These are phyloP conservation scores for Carcina quercana DNA, from an alignment of 2,888 invertebrate genomes.

Conservation along the genomic window DNA sequence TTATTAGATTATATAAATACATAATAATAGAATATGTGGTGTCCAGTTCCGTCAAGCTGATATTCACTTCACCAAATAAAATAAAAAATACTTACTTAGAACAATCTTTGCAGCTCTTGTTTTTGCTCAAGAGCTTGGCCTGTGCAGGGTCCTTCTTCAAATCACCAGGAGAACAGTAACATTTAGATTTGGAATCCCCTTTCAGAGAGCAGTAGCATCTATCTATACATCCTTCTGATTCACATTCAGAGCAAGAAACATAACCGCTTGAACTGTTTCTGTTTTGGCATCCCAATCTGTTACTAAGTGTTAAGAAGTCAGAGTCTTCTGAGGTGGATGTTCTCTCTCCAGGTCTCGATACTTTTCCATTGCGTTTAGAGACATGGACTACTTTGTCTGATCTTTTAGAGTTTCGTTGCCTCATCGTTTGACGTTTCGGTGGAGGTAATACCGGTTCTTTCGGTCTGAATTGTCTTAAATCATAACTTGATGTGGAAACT, in stretches of 20 bases:
- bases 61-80: not conserved
- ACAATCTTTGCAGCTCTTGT: constrained; percentile 60
- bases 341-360: constrained; percentile 71
- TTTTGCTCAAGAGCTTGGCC: constrained; percentile 42
- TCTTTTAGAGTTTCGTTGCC: constrained; percentile 55
- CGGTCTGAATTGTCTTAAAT: constrained; percentile 75
- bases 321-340: constrained; percentile 78
- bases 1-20: no score
- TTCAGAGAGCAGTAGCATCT: constrained; percentile 90
- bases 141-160: constrained; percentile 51
- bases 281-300: constrained; percentile 74
- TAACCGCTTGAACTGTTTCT: constrained; percentile 81
- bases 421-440: constrained; percentile 54
- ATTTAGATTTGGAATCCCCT: constrained; percentile 71
- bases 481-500: constrained; percentile 77
- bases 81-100: constrained; percentile 47
- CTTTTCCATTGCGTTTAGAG: constrained; percentile 57
- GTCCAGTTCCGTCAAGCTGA: no score
- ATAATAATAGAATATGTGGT: no score
- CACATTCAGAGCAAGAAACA: constrained; percentile 92
- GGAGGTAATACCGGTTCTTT: constrained; percentile 63
- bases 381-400: constrained; percentile 55
- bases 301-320: constrained; percentile 72
- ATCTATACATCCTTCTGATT: constrained; percentile 90
- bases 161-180: constrained; percentile 77